Evolutionary conservation across 2,113 vertebrate genomes (phyloP).

Genomic region (Dromaius novaehollandiae): DNA sequence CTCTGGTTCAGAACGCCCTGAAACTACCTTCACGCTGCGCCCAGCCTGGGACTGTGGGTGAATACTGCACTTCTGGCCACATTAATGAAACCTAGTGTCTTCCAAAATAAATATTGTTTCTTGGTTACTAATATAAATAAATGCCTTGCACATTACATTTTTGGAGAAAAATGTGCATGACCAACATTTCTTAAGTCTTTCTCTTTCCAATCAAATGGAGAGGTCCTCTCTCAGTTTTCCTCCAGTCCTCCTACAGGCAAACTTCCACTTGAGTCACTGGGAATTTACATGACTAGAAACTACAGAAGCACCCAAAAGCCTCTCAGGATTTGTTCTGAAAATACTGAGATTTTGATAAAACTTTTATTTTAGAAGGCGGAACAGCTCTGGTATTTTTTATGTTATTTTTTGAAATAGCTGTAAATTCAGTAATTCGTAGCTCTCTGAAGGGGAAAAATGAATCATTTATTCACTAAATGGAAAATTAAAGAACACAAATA

Average conservation of each 20-base stretch:
- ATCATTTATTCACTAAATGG: slow-evolving; percentile 59
- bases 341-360: not conserved
- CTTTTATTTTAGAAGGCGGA: slow-evolving; percentile 45
- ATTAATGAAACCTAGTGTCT: not conserved
- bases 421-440: slow-evolving; percentile 44
- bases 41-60: not conserved
- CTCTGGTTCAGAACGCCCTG: not conserved
- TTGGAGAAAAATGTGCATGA: slow-evolving; percentile 60
- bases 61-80: not conserved
- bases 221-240: slow-evolving; percentile 17
- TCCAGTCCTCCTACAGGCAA: not conserved
- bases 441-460: slow-evolving; percentile 49
- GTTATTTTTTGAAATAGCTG: slow-evolving; percentile 37
- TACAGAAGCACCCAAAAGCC: not conserved
- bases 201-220: not conserved
- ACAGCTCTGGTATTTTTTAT: not conserved
- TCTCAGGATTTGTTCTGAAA: not conserved
- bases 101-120: slow-evolving; percentile 70
- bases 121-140: slow-evolving; percentile 60
- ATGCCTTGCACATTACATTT: slow-evolving; percentile 49
- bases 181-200: slow-evolving; percentile 38
- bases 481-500: slow-evolving; percentile 63
- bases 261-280: not conserved
- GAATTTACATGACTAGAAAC: not conserved
- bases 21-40: not conserved